phyloP scores from a whole-genome alignment of 1,140 invertebrate genomes.

The Drosophila truncata region DNA sequence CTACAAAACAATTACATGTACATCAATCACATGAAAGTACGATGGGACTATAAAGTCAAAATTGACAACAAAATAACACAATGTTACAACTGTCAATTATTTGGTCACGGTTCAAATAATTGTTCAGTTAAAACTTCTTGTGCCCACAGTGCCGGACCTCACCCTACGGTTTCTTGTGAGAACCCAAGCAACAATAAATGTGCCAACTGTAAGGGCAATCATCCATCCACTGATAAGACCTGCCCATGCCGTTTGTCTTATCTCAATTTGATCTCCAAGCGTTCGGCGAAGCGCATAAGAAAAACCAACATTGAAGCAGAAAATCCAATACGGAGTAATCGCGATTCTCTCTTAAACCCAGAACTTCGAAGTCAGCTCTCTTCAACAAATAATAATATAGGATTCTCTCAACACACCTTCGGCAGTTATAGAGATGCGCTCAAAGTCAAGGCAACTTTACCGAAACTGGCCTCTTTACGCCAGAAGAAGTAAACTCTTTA shows the following conservation, averaged over 20 bases:
- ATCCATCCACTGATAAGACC: neutral
- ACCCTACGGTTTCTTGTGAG: too few relatives aligned
- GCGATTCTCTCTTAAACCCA: neutral
- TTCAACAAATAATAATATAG: neutral
- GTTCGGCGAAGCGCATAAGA: neutral
- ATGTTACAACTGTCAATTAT: too few relatives aligned
- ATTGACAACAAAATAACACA: too few relatives aligned
- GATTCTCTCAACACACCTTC: neutral
- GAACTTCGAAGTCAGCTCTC: neutral
- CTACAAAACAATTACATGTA: too few relatives aligned
- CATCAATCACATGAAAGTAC: too few relatives aligned
- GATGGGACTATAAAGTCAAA: too few relatives aligned
- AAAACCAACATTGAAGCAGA: neutral
- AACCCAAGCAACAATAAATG: too few relatives aligned
- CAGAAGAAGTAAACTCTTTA: neutral
- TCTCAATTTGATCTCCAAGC: neutral
- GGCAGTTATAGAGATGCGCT: neutral
- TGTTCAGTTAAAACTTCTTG: too few relatives aligned
- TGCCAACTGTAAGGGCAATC: too few relatives aligned
- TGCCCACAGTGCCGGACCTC: too few relatives aligned
- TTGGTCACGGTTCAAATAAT: too few relatives aligned
- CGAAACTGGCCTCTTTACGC: neutral
- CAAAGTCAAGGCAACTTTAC: neutral
- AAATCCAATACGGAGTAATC: neutral
- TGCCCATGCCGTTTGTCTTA: neutral